Evolutionary conservation across 2,113 vertebrate genomes (phyloP), one percentile per base, ranked within the genome.

Genomic region (Gobio gobio): DNA sequence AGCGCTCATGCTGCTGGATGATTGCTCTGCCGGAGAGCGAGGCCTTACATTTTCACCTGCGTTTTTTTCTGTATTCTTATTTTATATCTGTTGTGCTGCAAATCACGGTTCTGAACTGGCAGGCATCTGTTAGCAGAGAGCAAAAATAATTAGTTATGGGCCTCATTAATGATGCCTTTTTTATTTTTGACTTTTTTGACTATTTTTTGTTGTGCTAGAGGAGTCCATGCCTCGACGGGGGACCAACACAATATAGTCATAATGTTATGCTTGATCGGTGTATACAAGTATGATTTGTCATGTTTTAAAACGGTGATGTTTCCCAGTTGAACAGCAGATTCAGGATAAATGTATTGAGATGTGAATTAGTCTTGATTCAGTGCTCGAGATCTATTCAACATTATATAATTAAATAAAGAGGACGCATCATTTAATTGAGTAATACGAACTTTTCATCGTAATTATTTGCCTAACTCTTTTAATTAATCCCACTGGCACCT

Each of bases 401-500:
- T 79, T 26, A 26, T 20, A 45, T 79, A 45, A 79, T 47, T 63
- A 47, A 79, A 79, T 45, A 79, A 43, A 79, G 36, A 63, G 77
- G 77, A 12, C 40, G 26, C 58, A 20, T 63, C 40, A 79, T 63
- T 47, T 79, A 47, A 79, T 63, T 10, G 40, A 79, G n/a, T 79
- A 63, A 63, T 47, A 63, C 47, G 58, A 63, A 79, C 58, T 79
- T 77, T 79, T 79, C 56, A 79, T 63, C 2, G 36, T 6, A 63
- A 79, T 79, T 79, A 63, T 79, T 63, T 63, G 58, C 58, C 14
- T 79, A 79, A 79, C 22, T 79, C 40, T 47, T 26, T 79, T 63
- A 79, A 61, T 83, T 26, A 76, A 49, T 45, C 40, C 36, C 72
- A 75, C 49, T 49, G 70, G 54, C 43, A 63, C 47, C 45, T 14